A percentile compares a stretch with the other conserved stretches of the same genome.
Evolutionary conservation across 2,797 vertebrate genomes (phyloP).

Genomic region (Onychomys arenicola): DNA sequence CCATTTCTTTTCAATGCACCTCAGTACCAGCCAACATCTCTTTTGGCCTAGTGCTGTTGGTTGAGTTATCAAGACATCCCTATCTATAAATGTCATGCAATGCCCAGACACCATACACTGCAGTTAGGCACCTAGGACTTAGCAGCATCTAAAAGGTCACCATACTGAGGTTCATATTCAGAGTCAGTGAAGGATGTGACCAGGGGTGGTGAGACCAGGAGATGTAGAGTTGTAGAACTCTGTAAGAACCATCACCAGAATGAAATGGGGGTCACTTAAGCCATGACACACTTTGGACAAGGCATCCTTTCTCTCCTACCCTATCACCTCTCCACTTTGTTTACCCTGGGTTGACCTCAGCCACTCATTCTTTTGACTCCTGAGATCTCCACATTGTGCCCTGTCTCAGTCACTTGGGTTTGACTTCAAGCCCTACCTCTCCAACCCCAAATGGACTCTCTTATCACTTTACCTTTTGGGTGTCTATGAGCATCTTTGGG

Average conservation of each 20-base stretch:
- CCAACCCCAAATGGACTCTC: too few species aligned
- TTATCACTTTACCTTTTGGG: not conserved
- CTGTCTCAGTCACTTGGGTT: not conserved
- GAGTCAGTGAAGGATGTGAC: not conserved
- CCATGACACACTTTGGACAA: not conserved
- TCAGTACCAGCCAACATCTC: not conserved
- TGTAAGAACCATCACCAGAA: too few species aligned
- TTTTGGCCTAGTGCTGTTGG: not conserved
- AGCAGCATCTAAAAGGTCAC: not conserved
- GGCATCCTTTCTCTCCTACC: too few species aligned
- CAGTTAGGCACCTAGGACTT: too few species aligned
- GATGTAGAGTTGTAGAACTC: not conserved
- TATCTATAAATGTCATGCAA: not conserved
- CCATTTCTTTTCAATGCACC: too few species aligned
- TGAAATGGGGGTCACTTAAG: not conserved
- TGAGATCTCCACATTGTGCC: not conserved
- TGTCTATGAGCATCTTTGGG: not conserved
- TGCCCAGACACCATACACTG: not conserved
- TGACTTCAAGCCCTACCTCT: not conserved
- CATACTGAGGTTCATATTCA: not conserved
- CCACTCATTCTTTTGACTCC: not conserved
- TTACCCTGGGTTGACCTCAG: not conserved
- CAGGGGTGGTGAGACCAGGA: not conserved
- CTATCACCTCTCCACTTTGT: not conserved
- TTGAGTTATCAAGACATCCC: not conserved